Base-by-base conservation (phyloP, 2,113 vertebrate genomes). In the Grus americana region DNA sequence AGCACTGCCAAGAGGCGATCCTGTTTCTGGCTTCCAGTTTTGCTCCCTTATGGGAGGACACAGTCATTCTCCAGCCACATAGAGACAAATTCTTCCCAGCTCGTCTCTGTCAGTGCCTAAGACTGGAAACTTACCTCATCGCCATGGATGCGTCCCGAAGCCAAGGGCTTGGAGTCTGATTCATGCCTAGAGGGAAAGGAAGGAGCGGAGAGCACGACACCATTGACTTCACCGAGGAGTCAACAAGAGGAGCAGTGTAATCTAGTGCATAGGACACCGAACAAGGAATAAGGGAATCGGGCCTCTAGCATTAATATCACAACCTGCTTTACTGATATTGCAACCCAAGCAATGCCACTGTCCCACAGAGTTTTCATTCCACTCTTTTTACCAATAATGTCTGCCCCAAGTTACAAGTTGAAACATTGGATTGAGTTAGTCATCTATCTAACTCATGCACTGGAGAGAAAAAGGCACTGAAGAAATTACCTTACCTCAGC, bases 91-190 rank as follows among this genome's bases (percentile, higher is more conserved):
- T 79, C 94, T 93, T 61, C 95, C 97, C 95, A 89, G 91, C 94
- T 61, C 2, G 1, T 66, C 92, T 90, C 88, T 52, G 67, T 72
- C 84, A 42, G 71, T n/a, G 75, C 63, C 95, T 83, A 42, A 46
- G 83, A 86, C 76, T 75, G 92, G 96, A 92, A 94, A 85, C 91
- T 97, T 82, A 96, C 79, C 93, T 97, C 96, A 96, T 96, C 52
- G 2, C 16, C 59, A 11, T 3, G 75, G 92, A 90, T 47, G 59
- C 5, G 2, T 61, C 86, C 59, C 1, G 3, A 73, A 87, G 93
- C 83, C 88, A 54, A 91, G 80, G 92, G 61, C 23, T 46, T 90
- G 85, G n/a, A 27, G 58, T 74, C 15, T 76, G 91, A 82, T 92
- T 91, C 61, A 13, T 65, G 73, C 73, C 57, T 27, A 71, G 65